phyloP scores from a whole-genome alignment of 2,888 invertebrate genomes.

The Caenorhabditis wallacei region DNA sequence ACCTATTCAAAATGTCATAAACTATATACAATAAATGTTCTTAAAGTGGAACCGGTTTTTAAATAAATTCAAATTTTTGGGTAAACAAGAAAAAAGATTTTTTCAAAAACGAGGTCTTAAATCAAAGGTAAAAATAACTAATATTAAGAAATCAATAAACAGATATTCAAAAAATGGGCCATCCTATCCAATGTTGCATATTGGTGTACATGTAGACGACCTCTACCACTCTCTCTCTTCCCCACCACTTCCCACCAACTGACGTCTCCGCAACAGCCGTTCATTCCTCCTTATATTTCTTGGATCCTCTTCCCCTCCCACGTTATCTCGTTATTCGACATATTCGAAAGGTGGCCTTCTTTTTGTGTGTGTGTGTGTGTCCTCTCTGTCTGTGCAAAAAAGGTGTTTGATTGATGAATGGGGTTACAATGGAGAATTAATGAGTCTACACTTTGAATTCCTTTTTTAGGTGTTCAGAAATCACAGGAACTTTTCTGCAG shows the following conservation, averaged over 20 bases:
- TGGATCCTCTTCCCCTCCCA: neutral
- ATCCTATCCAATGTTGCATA: no score
- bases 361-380: neutral
- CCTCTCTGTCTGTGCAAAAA: slow-evolving; percentile 2
- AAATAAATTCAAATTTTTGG: no score
- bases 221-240: neutral
- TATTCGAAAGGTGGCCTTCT: neutral
- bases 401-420: slow-evolving; percentile 6
- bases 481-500: neutral
- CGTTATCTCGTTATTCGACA: neutral
- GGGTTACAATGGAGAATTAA: neutral
- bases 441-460: neutral
- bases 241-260: neutral
- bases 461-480: neutral
- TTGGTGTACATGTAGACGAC: neutral
- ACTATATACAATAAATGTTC: no score
- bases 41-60: no score
- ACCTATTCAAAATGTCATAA: no score
- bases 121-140: neutral
- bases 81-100: no score
- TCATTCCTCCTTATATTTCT: neutral
- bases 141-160: neutral
- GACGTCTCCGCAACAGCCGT: neutral
- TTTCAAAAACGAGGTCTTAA: neutral
- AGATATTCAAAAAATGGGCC: no score